phyloP scores from a whole-genome alignment of 2,888 invertebrate genomes.

The Dendrolimus houi region DNA sequence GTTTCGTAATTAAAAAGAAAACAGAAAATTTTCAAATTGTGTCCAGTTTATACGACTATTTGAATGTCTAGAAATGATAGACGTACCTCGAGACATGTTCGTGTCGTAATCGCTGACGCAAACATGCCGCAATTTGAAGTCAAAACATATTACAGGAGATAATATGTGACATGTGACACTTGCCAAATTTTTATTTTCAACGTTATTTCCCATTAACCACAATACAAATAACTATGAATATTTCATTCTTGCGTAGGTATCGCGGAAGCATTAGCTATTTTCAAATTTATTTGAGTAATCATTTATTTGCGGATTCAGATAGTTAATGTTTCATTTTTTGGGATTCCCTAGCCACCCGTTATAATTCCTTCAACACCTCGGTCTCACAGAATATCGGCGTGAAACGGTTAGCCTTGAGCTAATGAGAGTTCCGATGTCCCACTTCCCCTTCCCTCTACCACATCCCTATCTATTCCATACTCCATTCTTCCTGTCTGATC shows the following conservation, averaged over 20 bases:
- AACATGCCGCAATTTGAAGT: constrained; percentile 16
- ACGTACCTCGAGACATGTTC: too few species aligned
- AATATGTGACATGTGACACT: constrained; percentile 17
- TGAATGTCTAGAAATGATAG: too few species aligned
- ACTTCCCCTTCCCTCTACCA: too few species aligned
- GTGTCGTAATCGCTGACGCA: constrained; percentile 16
- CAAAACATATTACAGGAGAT: constrained; percentile 20
- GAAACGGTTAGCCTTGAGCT: too few species aligned
- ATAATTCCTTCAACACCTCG: too few species aligned
- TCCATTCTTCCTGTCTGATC: too few species aligned
- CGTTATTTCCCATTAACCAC: constrained; percentile 17
- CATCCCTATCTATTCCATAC: too few species aligned
- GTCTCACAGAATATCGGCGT: too few species aligned
- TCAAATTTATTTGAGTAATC: constrained; percentile 1
- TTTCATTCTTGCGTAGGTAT: constrained; percentile 15
- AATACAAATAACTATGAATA: constrained; percentile 14
- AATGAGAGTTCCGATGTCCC: too few species aligned
- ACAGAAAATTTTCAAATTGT: background rate
- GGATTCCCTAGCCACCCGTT: too few species aligned
- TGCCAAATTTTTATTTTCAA: constrained; percentile 21
- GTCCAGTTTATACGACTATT: background rate
- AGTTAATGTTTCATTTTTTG: background rate
- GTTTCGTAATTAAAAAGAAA: too few species aligned
- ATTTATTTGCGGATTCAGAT: background rate
- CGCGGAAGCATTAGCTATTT: constrained; percentile 20